A percentile compares a stretch with the other conserved stretches of the same genome.
Evolutionary conservation across 2,113 vertebrate species (phyloP).

Genomic region (Coturnix japonica): DNA sequence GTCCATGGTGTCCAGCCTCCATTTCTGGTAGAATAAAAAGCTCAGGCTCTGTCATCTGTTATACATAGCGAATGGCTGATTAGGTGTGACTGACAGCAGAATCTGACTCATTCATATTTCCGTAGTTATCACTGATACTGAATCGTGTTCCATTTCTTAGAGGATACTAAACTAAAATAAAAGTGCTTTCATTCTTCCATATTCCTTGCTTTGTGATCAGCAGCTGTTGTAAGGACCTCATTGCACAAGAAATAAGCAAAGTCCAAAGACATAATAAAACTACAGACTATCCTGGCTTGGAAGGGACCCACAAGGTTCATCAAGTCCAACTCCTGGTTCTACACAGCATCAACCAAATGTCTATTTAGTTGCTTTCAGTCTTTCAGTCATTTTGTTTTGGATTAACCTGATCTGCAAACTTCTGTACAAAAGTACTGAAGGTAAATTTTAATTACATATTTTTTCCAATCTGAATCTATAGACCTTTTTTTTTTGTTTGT

Average conservation of each 20-base stretch:
- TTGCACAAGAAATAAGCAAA: not conserved
- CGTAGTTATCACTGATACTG: slow-evolving; percentile 29
- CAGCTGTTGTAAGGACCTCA: not conserved
- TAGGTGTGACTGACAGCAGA: slow-evolving; percentile 12
- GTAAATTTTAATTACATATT: not conserved
- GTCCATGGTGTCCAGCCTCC: slow-evolving; percentile 98
- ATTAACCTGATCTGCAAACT: not conserved
- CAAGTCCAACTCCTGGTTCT: not conserved
- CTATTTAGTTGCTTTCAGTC: not conserved
- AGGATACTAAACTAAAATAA: not conserved
- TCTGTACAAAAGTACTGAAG: not conserved
- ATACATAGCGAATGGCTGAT: slow-evolving; percentile 15
- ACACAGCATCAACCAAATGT: not conserved
- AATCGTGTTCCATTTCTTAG: not conserved
- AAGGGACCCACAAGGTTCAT: not conserved
- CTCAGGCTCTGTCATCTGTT: slow-evolving; percentile 67
- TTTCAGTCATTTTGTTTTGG: not conserved
- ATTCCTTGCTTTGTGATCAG: not conserved
- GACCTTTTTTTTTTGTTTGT: not conserved
- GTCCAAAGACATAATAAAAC: not conserved
- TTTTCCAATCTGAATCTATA: not conserved
- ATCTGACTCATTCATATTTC: slow-evolving; percentile 6
- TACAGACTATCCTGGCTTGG: not conserved
- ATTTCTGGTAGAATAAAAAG: slow-evolving; percentile 82
- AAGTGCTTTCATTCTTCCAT: not conserved